phyloP scores from a whole-genome alignment of 2,797 vertebrate genomes.

The Cyprinodon diabolis region DNA sequence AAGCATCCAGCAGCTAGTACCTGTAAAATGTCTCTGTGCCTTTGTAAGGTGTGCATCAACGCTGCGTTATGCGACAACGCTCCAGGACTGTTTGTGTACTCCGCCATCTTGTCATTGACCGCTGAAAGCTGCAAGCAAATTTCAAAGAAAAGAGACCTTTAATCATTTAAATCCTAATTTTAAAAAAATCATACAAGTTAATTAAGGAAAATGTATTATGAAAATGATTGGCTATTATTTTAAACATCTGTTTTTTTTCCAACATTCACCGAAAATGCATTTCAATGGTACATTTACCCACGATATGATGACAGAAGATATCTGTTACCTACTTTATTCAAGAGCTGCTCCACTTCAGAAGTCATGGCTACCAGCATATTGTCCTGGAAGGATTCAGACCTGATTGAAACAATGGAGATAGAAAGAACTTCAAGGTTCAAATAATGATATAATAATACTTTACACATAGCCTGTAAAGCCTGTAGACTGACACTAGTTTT shows the following conservation, averaged over 20 bases:
- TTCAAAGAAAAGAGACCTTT: not conserved
- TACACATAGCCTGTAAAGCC: no score
- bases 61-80: conserved; percentile 88
- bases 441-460: not conserved
- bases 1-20: conserved; percentile 58
- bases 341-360: conserved; percentile 92
- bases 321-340: conserved; percentile 84
- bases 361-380: conserved; percentile 94
- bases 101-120: conserved; percentile 94
- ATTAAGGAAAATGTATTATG: not conserved
- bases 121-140: conserved; percentile 82
- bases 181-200: not conserved
- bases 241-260: not conserved
- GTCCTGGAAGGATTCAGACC: conserved; percentile 92
- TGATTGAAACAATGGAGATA: conserved; percentile 43
- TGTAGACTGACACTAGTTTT: not conserved
- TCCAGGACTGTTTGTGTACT: conserved; percentile 88
- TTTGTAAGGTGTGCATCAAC: conserved; percentile 93
- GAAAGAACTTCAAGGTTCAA: conserved; percentile 1
- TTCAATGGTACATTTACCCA: no score
- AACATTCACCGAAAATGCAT: not conserved
- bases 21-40: conserved; percentile 95
- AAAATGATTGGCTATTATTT: not conserved
- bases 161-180: not conserved
- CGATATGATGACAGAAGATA: not conserved